phyloP scores from a whole-genome alignment of 2,797 vertebrate genomes.

The Sylvilagus floridanus region DNA sequence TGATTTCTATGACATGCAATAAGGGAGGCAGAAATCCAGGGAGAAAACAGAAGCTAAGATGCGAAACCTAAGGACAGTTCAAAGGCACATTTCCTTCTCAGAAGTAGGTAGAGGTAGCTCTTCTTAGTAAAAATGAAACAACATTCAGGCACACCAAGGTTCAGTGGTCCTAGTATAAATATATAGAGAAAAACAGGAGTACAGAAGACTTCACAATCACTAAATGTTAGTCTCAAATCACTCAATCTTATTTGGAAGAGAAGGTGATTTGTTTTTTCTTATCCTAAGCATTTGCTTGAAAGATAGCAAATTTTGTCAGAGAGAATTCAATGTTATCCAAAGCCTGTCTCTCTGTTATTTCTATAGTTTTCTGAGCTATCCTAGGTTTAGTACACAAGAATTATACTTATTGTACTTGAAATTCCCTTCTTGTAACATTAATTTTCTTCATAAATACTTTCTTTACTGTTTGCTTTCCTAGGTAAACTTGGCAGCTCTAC shows the following conservation, averaged over 20 bases:
- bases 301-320: background rate
- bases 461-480: background rate
- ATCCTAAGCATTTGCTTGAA: background rate
- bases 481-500: background rate
- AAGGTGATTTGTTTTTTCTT: background rate
- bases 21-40: background rate
- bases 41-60: background rate
- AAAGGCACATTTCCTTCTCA: background rate
- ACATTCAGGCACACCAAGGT: background rate
- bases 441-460: background rate
- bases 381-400: background rate
- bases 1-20: background rate
- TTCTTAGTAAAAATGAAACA: background rate
- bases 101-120: background rate
- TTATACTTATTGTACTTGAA: background rate
- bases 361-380: background rate
- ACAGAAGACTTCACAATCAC: background rate
- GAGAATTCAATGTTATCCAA: background rate
- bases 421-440: background rate
- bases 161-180: background rate
- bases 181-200: background rate
- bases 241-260: background rate
- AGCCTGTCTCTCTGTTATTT: background rate
- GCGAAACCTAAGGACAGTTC: background rate
- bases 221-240: background rate